Evolutionary conservation across 2,113 vertebrate species (phyloP), one percentile per base, ranked within the genome.

Genomic region (Petrocephalus zakoni): DNA sequence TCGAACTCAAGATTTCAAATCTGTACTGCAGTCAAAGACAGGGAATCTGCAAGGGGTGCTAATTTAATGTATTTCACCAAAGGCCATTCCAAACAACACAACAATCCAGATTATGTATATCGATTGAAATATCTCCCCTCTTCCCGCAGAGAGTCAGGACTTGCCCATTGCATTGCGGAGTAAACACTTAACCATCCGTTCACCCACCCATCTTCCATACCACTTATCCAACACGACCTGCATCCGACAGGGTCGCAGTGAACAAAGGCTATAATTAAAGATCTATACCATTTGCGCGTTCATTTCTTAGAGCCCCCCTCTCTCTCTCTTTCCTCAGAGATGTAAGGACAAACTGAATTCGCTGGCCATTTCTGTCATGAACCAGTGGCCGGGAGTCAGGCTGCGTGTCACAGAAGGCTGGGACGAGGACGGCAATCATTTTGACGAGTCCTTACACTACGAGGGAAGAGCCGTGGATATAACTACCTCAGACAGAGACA

Each of bases 291-390:
- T 82, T 82, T 82, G 15, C 34, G 17, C 34, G 78, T 21, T 82
- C 19, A 82, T 82, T 82, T 82, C 5, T 82, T 46, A 22, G 21
- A 22, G 37, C n/a, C n/a, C n/a, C n/a, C n/a, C n/a, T 6, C 19
- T 42, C 8, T 82, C 37, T 46, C 53, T 61, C 56, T 58, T 46
- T 22, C 93, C 1, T 91, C 96, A 99, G 98, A 96, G 98, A 92
- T 99, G 98, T 90, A 99, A 99, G 92, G 98, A 99, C 95, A 99
- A 99, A 92, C 91, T 99, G 92, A 99, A 99, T 88, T 98, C 98
- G 4, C 86, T 99, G 95, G 98, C 98, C n/a, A 99, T 99, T 95
- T 99, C 98, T 0, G 98, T 99, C 94, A 99, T 99, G 98, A 99
- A 99, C 93, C 98, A 99, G 94, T 99, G 98, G 98, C 98, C 98